Evolutionary conservation across 2,797 vertebrate species (phyloP).

Genomic region (Falco columbarius): DNA sequence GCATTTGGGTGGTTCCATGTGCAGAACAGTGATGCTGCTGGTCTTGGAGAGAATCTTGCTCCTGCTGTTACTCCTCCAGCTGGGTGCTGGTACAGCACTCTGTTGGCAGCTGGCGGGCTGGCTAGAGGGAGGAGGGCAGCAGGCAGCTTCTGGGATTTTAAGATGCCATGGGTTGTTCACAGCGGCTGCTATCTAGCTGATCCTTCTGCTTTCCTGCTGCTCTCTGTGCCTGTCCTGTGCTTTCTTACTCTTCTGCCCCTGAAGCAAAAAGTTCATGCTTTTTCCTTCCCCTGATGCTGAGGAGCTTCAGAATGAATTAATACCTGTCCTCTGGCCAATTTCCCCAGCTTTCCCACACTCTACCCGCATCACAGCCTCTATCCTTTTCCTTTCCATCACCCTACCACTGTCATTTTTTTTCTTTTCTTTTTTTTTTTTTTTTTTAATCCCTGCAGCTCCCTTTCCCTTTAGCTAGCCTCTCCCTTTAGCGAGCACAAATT

Average conservation of each 20-base stretch:
- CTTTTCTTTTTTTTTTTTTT: background rate
- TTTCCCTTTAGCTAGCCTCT: background rate
- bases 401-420: background rate
- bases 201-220: background rate
- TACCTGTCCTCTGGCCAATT: background rate
- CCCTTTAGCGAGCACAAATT: background rate
- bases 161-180: background rate
- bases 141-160: background rate
- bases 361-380: background rate
- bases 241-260: background rate
- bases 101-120: background rate
- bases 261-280: background rate
- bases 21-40: background rate
- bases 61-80: background rate
- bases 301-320: background rate
- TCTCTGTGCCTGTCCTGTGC: background rate
- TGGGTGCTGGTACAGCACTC: background rate
- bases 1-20: background rate
- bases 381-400: background rate
- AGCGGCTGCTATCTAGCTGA: background rate
- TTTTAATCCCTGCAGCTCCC: fast-evolving
- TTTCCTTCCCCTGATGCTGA: background rate
- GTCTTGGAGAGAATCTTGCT: background rate
- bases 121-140: background rate
- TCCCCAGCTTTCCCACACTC: background rate